Conservation (phyloP, 1,140 invertebrate genomes). For the Drosophila bocqueti region DNA sequence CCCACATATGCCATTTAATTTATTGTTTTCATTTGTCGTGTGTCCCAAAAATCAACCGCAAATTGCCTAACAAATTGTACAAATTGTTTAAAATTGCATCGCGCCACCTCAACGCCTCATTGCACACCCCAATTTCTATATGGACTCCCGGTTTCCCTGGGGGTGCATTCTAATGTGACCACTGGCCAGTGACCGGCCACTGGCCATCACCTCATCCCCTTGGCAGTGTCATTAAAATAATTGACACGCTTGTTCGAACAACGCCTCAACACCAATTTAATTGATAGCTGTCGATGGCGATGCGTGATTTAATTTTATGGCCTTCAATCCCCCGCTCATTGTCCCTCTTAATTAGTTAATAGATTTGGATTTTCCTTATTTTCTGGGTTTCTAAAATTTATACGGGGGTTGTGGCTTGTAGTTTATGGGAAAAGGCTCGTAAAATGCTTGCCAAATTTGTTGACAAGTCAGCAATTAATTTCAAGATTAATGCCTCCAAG, state of each 20-base stretch:
- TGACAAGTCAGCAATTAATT: slow-evolving; percentile 71
- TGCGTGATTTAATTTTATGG: slow-evolving; percentile 73
- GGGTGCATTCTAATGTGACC: slow-evolving; percentile 74
- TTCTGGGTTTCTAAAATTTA: slow-evolving; percentile 42
- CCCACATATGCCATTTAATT: slow-evolving; percentile 54
- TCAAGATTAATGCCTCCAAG: slow-evolving; percentile 17
- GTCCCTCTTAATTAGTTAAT: slow-evolving; percentile 78
- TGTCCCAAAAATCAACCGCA: slow-evolving; percentile 67
- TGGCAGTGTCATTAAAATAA: slow-evolving; percentile 70
- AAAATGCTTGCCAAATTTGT: slow-evolving; percentile 65
- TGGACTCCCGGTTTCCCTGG: slow-evolving; percentile 9
- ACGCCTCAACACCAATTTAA: slow-evolving; percentile 74
- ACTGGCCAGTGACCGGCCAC: slow-evolving; percentile 36
- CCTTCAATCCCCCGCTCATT: slow-evolving; percentile 29
- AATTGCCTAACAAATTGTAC: slow-evolving; percentile 72
- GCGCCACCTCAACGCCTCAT: slow-evolving; percentile 68
- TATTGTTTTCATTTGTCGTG: slow-evolving; percentile 75
- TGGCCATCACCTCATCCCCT: slow-evolving; percentile 31
- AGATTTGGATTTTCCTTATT: slow-evolving; percentile 63
- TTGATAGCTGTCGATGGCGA: slow-evolving; percentile 52
- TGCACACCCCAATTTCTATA: slow-evolving; percentile 57
- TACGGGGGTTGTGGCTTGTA: slow-evolving; percentile 26
- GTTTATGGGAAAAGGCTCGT: slow-evolving; percentile 63
- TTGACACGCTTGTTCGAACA: slow-evolving; percentile 77
- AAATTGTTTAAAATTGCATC: slow-evolving; percentile 81